Conservation (phyloP, 2,113 vertebrate species). For the Carlito syrichta region DNA sequence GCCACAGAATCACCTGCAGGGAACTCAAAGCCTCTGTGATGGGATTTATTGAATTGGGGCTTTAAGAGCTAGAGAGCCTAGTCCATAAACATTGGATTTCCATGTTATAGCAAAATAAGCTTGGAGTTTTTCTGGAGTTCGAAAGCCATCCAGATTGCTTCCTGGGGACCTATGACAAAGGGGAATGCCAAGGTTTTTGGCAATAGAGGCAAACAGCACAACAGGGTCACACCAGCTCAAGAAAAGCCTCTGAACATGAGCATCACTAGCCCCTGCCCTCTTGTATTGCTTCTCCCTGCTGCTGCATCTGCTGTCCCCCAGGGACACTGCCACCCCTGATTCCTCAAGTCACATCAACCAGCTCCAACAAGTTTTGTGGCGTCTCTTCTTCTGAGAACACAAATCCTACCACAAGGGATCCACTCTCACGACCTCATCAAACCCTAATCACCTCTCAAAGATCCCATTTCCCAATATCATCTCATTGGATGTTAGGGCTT, state of each 20-base stretch:
- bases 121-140: rapidly evolving
- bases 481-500: rapidly evolving
- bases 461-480: not conserved
- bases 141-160: not conserved
- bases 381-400: not conserved
- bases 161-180: not conserved
- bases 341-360: too few relatives aligned
- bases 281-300: not conserved
- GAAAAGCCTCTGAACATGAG: rapidly evolving
- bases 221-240: not conserved
- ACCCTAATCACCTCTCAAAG: not conserved
- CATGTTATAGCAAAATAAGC: not conserved
- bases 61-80: not conserved
- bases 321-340: not conserved
- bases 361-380: rapidly evolving
- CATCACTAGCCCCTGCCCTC: rapidly evolving
- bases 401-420: too few relatives aligned
- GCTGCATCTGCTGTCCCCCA: not conserved
- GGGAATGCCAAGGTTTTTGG: rapidly evolving
- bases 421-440: not conserved
- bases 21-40: not conserved
- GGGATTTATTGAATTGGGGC: not conserved
- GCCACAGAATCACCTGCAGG: not conserved
- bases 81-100: not conserved
- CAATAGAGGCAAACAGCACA: rapidly evolving